A percentile compares a stretch with the other conserved stretches of the same genome.
phyloP scores from a whole-genome alignment of 37 sponge, comb jelly and placozoan species.

The Haliclona indistincta region DNA sequence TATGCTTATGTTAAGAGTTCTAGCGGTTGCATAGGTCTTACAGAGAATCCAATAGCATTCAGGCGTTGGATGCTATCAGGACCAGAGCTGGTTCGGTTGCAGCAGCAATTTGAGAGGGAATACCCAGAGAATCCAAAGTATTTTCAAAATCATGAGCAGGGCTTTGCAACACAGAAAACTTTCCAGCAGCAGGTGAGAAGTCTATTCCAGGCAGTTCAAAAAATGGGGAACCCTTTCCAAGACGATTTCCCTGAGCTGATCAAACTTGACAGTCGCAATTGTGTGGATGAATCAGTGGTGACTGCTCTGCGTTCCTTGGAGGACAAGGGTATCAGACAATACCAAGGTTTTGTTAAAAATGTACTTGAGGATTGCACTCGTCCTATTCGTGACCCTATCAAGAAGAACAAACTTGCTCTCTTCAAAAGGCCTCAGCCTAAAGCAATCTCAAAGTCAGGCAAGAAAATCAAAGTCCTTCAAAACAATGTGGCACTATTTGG shows the following conservation, averaged over 20 bases:
- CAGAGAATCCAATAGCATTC: slow-evolving; percentile 15
- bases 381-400: no score
- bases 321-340: slow-evolving; percentile 2
- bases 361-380: slow-evolving; percentile 14
- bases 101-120: slow-evolving; percentile 19
- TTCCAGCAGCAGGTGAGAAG: background rate
- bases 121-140: background rate
- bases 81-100: slow-evolving; percentile 10
- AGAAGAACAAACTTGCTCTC: slow-evolving; percentile 8
- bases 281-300: slow-evolving; percentile 23
- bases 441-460: slow-evolving; percentile 10
- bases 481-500: no score
- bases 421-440: slow-evolving; percentile 4
- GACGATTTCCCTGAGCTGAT: slow-evolving; percentile 25
- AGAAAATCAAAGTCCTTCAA: no score
- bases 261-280: slow-evolving; percentile 1
- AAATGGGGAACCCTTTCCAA: slow-evolving; percentile 30
- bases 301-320: background rate
- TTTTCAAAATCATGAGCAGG: background rate
- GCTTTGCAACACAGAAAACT: background rate
- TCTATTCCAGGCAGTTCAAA: no score
- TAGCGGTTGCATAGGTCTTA: slow-evolving; percentile 6
- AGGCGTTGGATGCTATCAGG: slow-evolving; percentile 18
- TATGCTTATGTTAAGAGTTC: slow-evolving; percentile 4
- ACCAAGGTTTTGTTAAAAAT: background rate